Base-by-base conservation (phyloP, 2,888 invertebrate genomes). In the Cataglyphis rosenhaueri region DNA sequence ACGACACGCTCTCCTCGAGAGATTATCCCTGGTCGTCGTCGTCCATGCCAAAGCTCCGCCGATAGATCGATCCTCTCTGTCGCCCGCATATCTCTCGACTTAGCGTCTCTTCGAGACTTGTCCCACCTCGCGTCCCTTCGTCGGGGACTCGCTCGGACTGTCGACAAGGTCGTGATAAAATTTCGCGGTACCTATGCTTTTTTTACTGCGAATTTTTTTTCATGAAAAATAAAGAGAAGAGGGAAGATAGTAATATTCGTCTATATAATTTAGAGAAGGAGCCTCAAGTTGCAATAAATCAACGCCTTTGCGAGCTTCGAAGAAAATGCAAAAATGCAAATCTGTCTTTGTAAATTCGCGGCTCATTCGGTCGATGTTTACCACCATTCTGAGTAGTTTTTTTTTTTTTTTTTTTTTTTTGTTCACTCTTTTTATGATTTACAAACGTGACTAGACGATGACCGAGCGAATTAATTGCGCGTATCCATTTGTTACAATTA, bases 31-130 rank as follows among this genome's bases (percentile, higher is more conserved):
- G 76, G 76, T 76, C 86, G 82, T 62, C 25, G 25, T 25, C 86
- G 82, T 59, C 75, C 68, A 79, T 73, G 44, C 73, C 35, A 70
- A 75, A 89, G 92, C 92, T 92, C 91, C 35, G 44, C 71, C 93
- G 91, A 93, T 92, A 92, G 92, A 93, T 93, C 92, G 92, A 92
- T 91, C 89, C 91, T 93, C 93, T 92, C 91, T 92, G 91, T 93
- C 92, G 92, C 89, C 91, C 92, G 90, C 91, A 92, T 92, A 92
- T 91, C 92, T 91, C 91, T 91, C 85, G 89, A 87, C 87, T 87
- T 86, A 84, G 84, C 86, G 82, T 84, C 85, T 85, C 82, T 78
- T 73, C 83, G 78, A 29, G 59, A 81, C 74, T 71, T 71, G 73
- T 71, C 85, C 82, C 83, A 85, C 82, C 83, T 76, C 75, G 61